Base-by-base conservation (phyloP, 1,140 invertebrate species). In the Physella acuta region DNA sequence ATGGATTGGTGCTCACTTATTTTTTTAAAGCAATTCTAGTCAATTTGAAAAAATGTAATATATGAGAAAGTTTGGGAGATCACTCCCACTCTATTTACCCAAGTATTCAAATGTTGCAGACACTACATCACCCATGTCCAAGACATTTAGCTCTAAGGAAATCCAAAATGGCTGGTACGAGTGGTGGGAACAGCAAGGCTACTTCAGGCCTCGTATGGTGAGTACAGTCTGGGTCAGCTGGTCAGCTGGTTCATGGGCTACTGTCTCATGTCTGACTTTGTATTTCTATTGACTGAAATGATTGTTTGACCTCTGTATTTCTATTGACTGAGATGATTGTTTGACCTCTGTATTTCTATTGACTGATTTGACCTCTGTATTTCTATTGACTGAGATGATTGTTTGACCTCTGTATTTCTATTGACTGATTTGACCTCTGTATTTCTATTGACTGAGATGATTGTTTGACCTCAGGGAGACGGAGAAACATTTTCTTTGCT, bases 121-220 rank as follows among this genome's bases (percentile, higher is more conserved):
- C n/a, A n/a, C n/a, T n/a, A n/a, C n/a, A n/a, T n/a, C 20, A 1
- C 66, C 66, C 24, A 2, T 68, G 28, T 37, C n/a, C 26, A 68
- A 59, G 28, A 68, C 56, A 1, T 52, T 99, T 82, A 96, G 92
- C 85, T 96, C 97, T 0, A 87, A 90, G 70, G 99, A 93, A 89
- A 97, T 99, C 17, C 97, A 99, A 87, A 92, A 95, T 24, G 92
- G 92, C 17, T 99, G 97, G 97, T 99, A 99, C 77, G 78, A 84
- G 8, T 91, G 90, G 90, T 98, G 95, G 95, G 93, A 98, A 83
- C 94, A 95, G 76, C 84, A 94, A 84, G 95, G 96, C 26, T 99
- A 97, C 85, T 99, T 99, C 80, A 95, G 93, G 82, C 97, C 97
- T n/a, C 97, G 90, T 52, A 83, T 86, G 83, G 63, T 51, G 37